Evolutionary conservation across 2,797 vertebrate genomes (phyloP).

Genomic region (Dermochelys coriacea): DNA sequence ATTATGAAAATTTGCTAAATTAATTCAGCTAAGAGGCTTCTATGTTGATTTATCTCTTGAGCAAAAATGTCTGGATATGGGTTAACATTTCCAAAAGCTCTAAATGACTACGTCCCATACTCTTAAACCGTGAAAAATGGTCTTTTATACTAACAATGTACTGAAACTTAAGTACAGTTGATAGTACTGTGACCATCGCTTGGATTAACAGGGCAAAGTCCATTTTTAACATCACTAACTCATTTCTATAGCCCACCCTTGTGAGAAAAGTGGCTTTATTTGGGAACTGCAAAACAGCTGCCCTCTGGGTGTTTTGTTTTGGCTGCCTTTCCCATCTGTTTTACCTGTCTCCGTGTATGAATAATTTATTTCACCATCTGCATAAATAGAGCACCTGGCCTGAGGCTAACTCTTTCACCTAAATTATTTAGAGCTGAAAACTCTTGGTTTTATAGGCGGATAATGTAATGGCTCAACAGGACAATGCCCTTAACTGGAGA

Average conservation of each 20-base stretch:
- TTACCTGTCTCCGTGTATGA: constrained; percentile 86
- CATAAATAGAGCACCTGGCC: constrained; percentile 88
- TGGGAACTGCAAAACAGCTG: constrained; percentile 79
- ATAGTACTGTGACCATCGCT: background rate
- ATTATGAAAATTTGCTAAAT: background rate
- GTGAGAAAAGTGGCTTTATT: constrained; percentile 41
- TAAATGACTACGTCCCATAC: background rate
- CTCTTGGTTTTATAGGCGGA: constrained; percentile 81
- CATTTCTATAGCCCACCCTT: background rate
- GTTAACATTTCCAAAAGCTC: background rate
- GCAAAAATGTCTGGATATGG: background rate
- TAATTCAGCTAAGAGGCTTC: background rate
- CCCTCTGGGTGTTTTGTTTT: constrained; percentile 81
- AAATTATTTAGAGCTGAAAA: constrained; percentile 89
- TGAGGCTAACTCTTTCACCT: constrained; percentile 83
- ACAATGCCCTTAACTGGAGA: constrained; percentile 74
- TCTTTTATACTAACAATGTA: background rate
- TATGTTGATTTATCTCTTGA: background rate
- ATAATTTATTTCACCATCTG: constrained; percentile 91
- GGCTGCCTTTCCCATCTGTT: constrained; percentile 86
- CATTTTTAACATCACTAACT: constrained; percentile 38
- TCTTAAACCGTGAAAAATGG: background rate
- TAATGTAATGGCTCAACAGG: constrained; percentile 79
- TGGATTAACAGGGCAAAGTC: background rate
- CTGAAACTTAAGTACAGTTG: background rate